Conservation (phyloP, 2,113 vertebrate genomes). For the Odontesthes bonariensis region DNA sequence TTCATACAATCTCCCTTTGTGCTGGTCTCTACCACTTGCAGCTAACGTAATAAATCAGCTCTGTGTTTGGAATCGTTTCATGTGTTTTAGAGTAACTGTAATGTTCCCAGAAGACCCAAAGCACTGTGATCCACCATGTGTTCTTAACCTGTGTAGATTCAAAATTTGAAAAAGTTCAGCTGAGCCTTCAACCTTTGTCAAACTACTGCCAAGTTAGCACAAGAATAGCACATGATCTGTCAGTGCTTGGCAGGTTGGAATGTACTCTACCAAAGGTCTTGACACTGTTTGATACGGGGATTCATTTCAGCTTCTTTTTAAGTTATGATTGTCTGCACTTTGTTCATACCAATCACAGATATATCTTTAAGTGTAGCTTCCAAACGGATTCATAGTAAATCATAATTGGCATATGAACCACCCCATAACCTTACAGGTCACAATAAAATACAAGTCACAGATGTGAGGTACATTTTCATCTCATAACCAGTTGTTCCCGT, state of each 20-base stretch:
- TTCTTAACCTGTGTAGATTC: slow-evolving; percentile 53
- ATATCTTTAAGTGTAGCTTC: too few species aligned
- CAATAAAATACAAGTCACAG: too few species aligned
- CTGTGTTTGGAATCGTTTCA: slow-evolving; percentile 67
- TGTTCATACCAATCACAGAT: too few species aligned
- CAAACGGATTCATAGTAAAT: too few species aligned
- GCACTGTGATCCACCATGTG: slow-evolving; percentile 20
- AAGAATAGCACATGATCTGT: background rate
- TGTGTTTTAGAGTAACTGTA: slow-evolving; percentile 56
- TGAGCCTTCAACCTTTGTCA: slow-evolving; percentile 21
- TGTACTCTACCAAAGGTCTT: background rate
- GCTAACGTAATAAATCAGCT: slow-evolving; percentile 75
- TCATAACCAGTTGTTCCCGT: too few species aligned
- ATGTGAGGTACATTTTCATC: too few species aligned
- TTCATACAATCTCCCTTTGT: slow-evolving; percentile 78
- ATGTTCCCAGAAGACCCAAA: slow-evolving; percentile 45
- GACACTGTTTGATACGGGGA: too few species aligned
- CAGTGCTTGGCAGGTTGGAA: background rate
- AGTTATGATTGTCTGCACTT: too few species aligned
- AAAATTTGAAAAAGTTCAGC: slow-evolving; percentile 51
- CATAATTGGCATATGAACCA: too few species aligned
- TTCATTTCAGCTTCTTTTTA: too few species aligned
- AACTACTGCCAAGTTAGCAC: slow-evolving; percentile 16
- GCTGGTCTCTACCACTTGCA: slow-evolving; percentile 59
- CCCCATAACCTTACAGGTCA: too few species aligned